Percentiles rank a stretch among this genome's conserved stretches.
Conservation (phyloP, 2,113 vertebrate species). For the Brienomyrus brachyistius region DNA sequence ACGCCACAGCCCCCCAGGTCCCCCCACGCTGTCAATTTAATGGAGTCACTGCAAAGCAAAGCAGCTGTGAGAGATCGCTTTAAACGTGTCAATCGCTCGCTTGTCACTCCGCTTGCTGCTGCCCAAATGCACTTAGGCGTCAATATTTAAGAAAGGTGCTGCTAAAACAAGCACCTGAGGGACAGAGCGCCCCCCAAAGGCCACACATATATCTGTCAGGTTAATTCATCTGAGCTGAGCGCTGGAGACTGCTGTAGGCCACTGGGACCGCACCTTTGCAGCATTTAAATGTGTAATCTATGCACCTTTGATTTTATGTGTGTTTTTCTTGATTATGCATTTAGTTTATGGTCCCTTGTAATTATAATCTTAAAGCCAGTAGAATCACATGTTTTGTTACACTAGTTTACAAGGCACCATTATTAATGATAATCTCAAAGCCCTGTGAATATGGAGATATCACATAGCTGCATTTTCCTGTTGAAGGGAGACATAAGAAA, state of each 20-base stretch:
- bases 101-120: slow-evolving; percentile 78
- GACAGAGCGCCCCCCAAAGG: slow-evolving; percentile 61
- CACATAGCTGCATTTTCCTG: background rate
- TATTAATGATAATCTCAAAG: slow-evolving; percentile 11
- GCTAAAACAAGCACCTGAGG: slow-evolving; percentile 70
- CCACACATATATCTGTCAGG: slow-evolving; percentile 62
- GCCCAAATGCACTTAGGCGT: slow-evolving; percentile 72
- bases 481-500: background rate
- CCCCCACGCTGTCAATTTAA: slow-evolving; percentile 69
- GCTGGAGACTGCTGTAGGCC: background rate
- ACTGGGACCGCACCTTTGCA: background rate
- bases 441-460: slow-evolving; percentile 49
- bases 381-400: background rate
- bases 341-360: background rate
- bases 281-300: background rate
- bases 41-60: slow-evolving; percentile 66
- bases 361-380: background rate
- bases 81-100: slow-evolving; percentile 78
- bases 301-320: background rate
- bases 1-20: slow-evolving; percentile 61
- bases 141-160: slow-evolving; percentile 80
- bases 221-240: slow-evolving; percentile 49
- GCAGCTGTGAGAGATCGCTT: slow-evolving; percentile 78
- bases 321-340: background rate
- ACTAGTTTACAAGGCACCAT: background rate